Evolutionary conservation across 2,797 vertebrate species (phyloP).

Genomic region (Pseudochirops cupreus): DNA sequence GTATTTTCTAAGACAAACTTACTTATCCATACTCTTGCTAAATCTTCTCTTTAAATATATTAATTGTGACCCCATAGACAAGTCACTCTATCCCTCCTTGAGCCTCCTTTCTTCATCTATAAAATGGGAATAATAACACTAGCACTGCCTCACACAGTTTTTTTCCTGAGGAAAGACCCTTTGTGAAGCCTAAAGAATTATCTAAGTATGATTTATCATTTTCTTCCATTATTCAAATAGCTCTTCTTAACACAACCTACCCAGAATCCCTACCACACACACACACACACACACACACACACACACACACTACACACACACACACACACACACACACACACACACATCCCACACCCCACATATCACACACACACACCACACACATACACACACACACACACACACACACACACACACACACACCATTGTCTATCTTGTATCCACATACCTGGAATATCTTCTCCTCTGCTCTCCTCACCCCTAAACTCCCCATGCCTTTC

Average conservation of each 20-base stretch:
- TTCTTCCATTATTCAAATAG: conserved; percentile 3
- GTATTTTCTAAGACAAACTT: background rate
- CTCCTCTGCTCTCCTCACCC: background rate
- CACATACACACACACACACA: background rate
- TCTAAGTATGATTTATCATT: background rate
- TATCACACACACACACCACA: background rate
- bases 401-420: background rate
- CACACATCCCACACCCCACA: background rate
- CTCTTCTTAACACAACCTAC: background rate
- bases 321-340: background rate
- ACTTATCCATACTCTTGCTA: background rate
- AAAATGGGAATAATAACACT: background rate
- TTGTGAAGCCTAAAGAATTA: background rate
- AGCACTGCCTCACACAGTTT: conserved; percentile 4
- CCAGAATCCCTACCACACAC: background rate
- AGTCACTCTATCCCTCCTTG: background rate
- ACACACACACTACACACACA: background rate
- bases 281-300: background rate
- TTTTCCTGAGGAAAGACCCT: background rate
- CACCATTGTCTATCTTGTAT: background rate
- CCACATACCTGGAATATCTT: background rate
- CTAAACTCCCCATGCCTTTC: background rate
- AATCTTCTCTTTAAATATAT: background rate
- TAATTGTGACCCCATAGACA: background rate
- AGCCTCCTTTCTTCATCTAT: conserved; percentile 9